Conservation (phyloP, 2,888 invertebrate species). For the Hemicrepidius hirtus region DNA sequence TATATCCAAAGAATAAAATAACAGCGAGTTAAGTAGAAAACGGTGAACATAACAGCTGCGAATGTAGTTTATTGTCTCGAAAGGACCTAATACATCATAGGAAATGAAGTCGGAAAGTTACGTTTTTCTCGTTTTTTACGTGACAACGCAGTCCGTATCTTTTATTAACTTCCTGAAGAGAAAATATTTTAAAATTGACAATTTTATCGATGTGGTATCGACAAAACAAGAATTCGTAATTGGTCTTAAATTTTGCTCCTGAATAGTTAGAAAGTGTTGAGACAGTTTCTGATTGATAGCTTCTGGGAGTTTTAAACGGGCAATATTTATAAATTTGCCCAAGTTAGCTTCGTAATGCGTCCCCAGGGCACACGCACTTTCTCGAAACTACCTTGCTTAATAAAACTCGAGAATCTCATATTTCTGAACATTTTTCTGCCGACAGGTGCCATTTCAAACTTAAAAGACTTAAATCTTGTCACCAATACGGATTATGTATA, state of each 20-base stretch:
- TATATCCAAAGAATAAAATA: conserved; percentile 21
- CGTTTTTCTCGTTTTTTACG: conserved; percentile 1
- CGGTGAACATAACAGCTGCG: conserved; percentile 27
- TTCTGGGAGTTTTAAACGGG: conserved; percentile 39
- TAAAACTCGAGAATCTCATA: conserved; percentile 25
- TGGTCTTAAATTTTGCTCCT: no score
- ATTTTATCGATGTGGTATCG: not conserved
- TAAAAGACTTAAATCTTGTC: conserved; percentile 7
- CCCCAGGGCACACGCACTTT: conserved; percentile 43
- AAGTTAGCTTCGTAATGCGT: conserved; percentile 39
- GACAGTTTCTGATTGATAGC: conserved; percentile 40
- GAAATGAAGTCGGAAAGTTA: conserved; percentile 27
- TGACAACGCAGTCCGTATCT: conserved; percentile 2
- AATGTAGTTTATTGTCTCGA: conserved; percentile 29
- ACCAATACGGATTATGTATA: no score
- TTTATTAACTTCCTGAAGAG: not conserved
- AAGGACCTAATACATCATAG: conserved; percentile 31
- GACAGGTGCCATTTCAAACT: conserved; percentile 6
- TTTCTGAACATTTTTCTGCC: not conserved
- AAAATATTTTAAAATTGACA: conserved; percentile 1
- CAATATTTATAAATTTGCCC: conserved; percentile 45
- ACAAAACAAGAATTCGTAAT: no score
- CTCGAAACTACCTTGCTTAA: conserved; percentile 30
- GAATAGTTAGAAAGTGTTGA: conserved; percentile 20
- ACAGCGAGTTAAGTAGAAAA: conserved; percentile 26